These are phyloP conservation scores for Upupa epops DNA, from an alignment of 2,113 vertebrate genomes.

Conservation along the genomic window DNA sequence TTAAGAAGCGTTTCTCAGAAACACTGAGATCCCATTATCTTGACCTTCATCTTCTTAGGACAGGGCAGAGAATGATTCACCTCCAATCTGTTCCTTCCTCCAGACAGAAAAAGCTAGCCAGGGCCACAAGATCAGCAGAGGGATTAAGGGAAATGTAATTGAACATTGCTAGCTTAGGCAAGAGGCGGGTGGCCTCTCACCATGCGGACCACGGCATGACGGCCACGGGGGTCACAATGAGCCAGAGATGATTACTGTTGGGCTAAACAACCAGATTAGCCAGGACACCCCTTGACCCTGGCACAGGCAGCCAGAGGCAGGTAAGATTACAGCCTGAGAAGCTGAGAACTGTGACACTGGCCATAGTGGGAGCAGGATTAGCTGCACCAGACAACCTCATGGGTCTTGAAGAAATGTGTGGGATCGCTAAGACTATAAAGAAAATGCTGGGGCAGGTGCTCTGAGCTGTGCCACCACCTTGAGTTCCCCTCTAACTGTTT, in stretches of 20 bases:
- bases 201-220: accelerated
- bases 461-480: neutral
- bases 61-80: slow-evolving; percentile 2
- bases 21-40: slow-evolving; percentile 54
- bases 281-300: slow-evolving; percentile 39
- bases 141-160: slow-evolving; percentile 65
- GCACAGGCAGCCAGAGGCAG: neutral
- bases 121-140: slow-evolving; percentile 36
- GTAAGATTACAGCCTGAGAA: slow-evolving; percentile 29
- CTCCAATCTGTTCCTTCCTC: slow-evolving; percentile 48
- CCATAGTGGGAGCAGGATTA: neutral
- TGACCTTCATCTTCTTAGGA: slow-evolving; percentile 66
- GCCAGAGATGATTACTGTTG: neutral
- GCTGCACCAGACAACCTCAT: neutral
- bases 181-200: neutral
- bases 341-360: neutral
- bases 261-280: slow-evolving; percentile 56
- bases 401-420: neutral
- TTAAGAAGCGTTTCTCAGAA: slow-evolving; percentile 49
- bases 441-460: accelerated
- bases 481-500: neutral
- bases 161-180: slow-evolving; percentile 39
- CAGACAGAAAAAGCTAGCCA: slow-evolving; percentile 40
- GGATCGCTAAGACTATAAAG: neutral
- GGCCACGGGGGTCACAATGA: neutral